Base-by-base conservation (phyloP, 1,140 invertebrate genomes). In the Bradynema listronoti region DNA sequence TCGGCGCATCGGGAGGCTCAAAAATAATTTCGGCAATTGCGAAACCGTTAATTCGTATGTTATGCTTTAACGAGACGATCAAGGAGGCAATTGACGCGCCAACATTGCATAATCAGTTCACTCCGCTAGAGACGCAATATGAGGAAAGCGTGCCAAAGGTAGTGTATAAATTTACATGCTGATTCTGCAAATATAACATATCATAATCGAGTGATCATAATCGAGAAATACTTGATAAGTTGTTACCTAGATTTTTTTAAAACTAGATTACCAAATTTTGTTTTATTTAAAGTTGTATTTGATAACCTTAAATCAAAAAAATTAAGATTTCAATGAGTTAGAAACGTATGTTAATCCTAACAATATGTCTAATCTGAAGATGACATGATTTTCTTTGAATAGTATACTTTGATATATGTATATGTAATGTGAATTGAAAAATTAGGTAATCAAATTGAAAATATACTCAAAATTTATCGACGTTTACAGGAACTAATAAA, bases 1-100 rank as follows among this genome's bases (percentile, higher is more conserved):
- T 91, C 30, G 92, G 92, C 90, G n/a, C 86, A 0, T 86, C 91
- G 14, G 93, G 93, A 29, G 92, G 91, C 0, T 87, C 88, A 0
- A 87, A 86, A 77, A 96, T 97, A 59, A 87, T 86, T 1, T 87
- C 89, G 0, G 83, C 87, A 24, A 83, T 87, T 14, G 86, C 90
- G 11, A 84, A 85, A 78, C 85, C 88, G 2, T 81, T 86, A 19
- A 84, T 89, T 29, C 84, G 87, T 27, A 84, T 85, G 56, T 73
- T 95, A 0, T 93, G 89, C 87, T 85, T 95, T 56, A 78, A 84
- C 81, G 1, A 91, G 56, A 84, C 86, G 33, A 84, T 98, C 3
- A 92, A 94, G 78, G 79, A 88, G 77, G 88, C 92, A 0, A 84
- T 95, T 1, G 91, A 94, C 80, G 84, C 84, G 0, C 84, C 87